Conservation (phyloP, 2,113 vertebrate species). For the Ammodytes marinus region DNA sequence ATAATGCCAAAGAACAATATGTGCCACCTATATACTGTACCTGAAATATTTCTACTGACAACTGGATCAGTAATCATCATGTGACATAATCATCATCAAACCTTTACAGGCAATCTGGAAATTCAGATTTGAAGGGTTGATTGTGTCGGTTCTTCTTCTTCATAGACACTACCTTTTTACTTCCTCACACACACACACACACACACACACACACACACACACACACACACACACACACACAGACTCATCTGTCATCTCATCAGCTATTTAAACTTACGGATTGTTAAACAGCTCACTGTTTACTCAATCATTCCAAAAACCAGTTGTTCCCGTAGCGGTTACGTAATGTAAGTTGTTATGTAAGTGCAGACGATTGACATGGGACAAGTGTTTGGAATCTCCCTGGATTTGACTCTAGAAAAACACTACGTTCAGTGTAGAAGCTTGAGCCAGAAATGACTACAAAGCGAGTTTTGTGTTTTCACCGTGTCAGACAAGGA, state of each 20-base stretch:
- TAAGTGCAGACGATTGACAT: not conserved
- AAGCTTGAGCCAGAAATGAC: slow-evolving; percentile 6
- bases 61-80: not conserved
- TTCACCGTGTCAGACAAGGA: not conserved
- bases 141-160: slow-evolving; percentile 3
- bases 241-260: not conserved
- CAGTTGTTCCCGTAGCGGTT: not conserved
- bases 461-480: slow-evolving; percentile 1
- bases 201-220: not conserved
- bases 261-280: not conserved
- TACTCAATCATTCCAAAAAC: not conserved
- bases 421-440: not conserved
- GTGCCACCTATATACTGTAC: not conserved
- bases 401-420: not conserved
- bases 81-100: not conserved
- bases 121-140: slow-evolving; percentile 13
- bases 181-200: slow-evolving; percentile 7
- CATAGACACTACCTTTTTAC: slow-evolving; percentile 57
- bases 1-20: slow-evolving; percentile 13
- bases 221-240: slow-evolving; percentile 11
- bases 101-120: not conserved
- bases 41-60: not conserved
- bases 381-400: not conserved
- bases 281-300: not conserved
- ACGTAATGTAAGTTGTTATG: not conserved